Conservation (phyloP, 2,113 vertebrate species). For the Sylvia atricapilla region DNA sequence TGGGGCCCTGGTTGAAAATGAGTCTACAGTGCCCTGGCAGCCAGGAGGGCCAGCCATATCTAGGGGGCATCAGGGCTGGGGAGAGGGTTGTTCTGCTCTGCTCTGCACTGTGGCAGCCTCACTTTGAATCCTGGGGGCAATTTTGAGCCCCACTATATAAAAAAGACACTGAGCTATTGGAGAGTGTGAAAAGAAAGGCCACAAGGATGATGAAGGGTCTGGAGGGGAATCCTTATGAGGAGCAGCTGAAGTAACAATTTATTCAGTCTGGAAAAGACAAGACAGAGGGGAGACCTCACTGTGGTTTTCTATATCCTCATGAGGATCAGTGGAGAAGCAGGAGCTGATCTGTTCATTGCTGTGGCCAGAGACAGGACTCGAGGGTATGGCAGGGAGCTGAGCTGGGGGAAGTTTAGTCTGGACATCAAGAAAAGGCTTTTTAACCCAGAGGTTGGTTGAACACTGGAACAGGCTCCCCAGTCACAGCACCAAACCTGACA, state of each 20-base stretch:
- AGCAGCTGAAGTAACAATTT: neutral
- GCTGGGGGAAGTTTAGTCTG: neutral
- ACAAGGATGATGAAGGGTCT: accelerated
- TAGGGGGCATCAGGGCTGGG: neutral
- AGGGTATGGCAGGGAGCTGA: neutral
- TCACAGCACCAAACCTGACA: neutral
- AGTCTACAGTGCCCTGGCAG: neutral
- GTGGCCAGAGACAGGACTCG: neutral
- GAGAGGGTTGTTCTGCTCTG: neutral
- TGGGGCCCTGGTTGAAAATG: neutral
- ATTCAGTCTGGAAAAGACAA: neutral
- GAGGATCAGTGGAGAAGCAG: neutral
- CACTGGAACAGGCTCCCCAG: neutral
- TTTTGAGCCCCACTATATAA: neutral
- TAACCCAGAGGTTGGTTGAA: neutral
- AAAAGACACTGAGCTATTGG: neutral
- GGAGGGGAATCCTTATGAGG: neutral
- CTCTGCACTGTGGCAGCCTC: neutral
- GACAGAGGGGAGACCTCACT: too few species aligned
- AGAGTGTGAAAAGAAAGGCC: neutral
- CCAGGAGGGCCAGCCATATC: neutral
- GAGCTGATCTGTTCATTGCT: neutral
- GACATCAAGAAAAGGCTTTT: neutral
- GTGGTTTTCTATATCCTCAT: neutral
- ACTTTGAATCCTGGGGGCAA: neutral